Percentiles rank a stretch among this genome's conserved stretches.
Conservation (phyloP, 2,113 vertebrate species). For the Mormoops blainvillei region DNA sequence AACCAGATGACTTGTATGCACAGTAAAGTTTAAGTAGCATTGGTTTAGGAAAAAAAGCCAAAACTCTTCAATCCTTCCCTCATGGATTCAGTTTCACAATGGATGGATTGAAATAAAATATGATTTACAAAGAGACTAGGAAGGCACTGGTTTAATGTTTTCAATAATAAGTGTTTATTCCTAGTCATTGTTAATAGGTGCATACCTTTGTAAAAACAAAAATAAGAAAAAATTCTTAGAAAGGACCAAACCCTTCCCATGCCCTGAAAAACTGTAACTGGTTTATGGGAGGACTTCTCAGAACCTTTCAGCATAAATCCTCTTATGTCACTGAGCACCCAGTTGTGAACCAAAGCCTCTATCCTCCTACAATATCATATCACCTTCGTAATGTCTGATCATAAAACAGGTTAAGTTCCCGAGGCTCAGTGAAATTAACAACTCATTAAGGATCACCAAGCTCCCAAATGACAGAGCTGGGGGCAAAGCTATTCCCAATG, state of each 20-base stretch:
- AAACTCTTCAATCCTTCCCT: neutral
- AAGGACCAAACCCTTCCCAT: neutral
- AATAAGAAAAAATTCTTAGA: neutral
- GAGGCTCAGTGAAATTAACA: neutral
- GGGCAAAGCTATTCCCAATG: neutral
- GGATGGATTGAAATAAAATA: neutral
- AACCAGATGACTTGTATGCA: accelerated
- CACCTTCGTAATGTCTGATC: neutral
- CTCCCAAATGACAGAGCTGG: neutral
- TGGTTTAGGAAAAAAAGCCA: neutral
- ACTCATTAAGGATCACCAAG: neutral
- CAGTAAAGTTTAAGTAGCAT: neutral
- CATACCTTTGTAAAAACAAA: neutral
- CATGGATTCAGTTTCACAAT: neutral
- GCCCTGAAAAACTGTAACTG: neutral
- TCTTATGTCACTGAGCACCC: neutral
- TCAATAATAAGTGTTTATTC: neutral
- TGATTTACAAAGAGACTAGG: neutral
- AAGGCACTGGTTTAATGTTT: neutral
- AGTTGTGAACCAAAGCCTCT: neutral
- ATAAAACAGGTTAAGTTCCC: neutral
- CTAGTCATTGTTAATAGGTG: neutral
- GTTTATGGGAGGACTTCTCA: neutral
- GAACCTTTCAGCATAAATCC: neutral
- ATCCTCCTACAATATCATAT: neutral